A percentile compares a stretch with the other conserved stretches of the same genome.
These are phyloP conservation scores for Pituophis catenifer DNA, from an alignment of 2,113 vertebrate species.

Conservation along the genomic window DNA sequence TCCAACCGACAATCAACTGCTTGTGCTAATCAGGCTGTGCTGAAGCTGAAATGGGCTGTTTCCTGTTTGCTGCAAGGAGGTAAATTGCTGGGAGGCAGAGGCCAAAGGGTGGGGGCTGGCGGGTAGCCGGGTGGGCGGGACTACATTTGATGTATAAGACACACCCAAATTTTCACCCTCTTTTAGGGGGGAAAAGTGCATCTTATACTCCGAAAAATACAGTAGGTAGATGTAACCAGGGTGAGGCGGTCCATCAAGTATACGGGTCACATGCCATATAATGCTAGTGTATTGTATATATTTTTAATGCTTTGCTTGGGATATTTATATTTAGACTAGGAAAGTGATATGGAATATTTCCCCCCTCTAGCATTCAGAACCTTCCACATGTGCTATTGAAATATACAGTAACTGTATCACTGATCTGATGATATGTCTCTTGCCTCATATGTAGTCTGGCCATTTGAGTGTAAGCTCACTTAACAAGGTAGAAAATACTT, in stretches of 20 bases:
- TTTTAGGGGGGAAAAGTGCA: too few species aligned
- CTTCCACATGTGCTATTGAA: background rate
- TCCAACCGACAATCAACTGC: too few species aligned
- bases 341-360: background rate
- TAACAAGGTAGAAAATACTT: background rate
- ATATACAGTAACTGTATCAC: background rate
- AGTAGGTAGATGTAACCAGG: background rate
- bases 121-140: too few species aligned
- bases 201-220: too few species aligned
- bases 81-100: too few species aligned
- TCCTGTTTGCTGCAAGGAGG: too few species aligned
- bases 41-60: too few species aligned
- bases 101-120: too few species aligned
- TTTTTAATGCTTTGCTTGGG: background rate
- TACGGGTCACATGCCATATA: background rate
- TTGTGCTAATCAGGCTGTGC: too few species aligned
- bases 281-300: background rate
- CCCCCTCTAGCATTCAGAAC: background rate
- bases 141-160: too few species aligned
- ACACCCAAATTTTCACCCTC: too few species aligned
- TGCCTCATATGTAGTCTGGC: background rate
- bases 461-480: background rate
- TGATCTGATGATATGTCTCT: background rate
- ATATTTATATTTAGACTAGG: background rate
- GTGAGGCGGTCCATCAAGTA: background rate